phyloP scores from a whole-genome alignment of 2,888 invertebrate genomes.

The Hirtodrosophila trivittata region DNA sequence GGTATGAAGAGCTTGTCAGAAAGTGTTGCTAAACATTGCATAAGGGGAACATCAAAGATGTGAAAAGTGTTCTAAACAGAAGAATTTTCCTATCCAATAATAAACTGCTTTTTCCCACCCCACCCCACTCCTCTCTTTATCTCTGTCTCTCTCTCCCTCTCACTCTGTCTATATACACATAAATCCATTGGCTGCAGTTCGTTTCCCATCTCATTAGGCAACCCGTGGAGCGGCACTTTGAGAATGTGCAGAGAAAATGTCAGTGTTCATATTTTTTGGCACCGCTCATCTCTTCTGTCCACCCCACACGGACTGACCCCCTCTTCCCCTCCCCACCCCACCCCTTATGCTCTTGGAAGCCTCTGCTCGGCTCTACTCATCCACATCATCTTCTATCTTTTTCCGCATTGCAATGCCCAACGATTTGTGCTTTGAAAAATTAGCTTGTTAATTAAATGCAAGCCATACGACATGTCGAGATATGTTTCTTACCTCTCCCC shows the following conservation, averaged over 20 bases:
- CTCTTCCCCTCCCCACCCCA: background rate
- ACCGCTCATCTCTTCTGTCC: conserved; percentile 29
- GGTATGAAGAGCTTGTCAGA: too few species aligned
- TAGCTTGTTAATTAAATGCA: conserved; percentile 80
- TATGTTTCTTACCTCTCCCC: conserved; percentile 5
- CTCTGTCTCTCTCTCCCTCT: background rate
- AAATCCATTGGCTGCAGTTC: conserved; percentile 47
- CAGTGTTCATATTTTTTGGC: conserved; percentile 43
- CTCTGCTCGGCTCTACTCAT: background rate
- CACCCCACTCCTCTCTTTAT: background rate
- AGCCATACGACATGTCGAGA: conserved; percentile 70
- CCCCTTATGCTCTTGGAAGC: background rate
- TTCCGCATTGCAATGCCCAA: conserved; percentile 41
- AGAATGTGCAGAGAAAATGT: conserved; percentile 40
- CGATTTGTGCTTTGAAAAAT: conserved; percentile 77
- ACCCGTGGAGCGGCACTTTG: conserved; percentile 37
- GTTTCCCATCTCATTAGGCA: conserved; percentile 58
- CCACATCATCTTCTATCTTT: conserved; percentile 7
- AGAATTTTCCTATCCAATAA: conserved; percentile 27
- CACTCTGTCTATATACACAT: background rate
- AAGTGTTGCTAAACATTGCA: too few species aligned
- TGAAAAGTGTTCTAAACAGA: conserved; percentile 10
- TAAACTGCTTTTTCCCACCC: conserved; percentile 31
- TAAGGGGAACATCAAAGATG: conserved; percentile 29
- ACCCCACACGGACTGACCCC: background rate